phyloP scores from a whole-genome alignment of 2,797 vertebrate species.

The Thalassophryne amazonica region DNA sequence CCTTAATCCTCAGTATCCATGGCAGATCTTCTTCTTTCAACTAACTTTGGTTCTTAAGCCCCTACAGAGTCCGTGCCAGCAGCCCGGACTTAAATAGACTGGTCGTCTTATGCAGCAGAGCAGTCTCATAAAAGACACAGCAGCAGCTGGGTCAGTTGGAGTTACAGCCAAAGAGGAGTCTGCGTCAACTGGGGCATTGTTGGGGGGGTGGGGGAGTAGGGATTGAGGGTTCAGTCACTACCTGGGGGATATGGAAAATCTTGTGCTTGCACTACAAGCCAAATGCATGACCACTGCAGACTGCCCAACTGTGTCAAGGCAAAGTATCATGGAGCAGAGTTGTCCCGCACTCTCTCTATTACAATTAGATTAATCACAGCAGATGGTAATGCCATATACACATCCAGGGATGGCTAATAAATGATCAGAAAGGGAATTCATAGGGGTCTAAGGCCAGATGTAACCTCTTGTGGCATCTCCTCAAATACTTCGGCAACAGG shows the following conservation, averaged over 20 bases:
- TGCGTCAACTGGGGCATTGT: slow-evolving; percentile 46
- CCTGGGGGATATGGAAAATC: slow-evolving; percentile 48
- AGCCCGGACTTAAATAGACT: slow-evolving; percentile 68
- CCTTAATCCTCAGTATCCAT: slow-evolving; percentile 26
- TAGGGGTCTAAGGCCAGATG: slow-evolving; percentile 33
- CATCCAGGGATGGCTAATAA: slow-evolving; percentile 32
- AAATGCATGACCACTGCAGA: slow-evolving; percentile 43
- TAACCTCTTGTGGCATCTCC: slow-evolving; percentile 44
- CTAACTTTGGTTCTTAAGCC: slow-evolving; percentile 67
- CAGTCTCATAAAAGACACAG: slow-evolving; percentile 63
- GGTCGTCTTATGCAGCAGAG: slow-evolving; percentile 55
- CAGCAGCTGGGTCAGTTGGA: slow-evolving; percentile 68
- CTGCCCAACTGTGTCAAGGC: background rate
- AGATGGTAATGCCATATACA: slow-evolving; percentile 26
- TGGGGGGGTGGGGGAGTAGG: slow-evolving; percentile 3
- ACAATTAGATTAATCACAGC: slow-evolving; percentile 35
- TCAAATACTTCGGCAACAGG: slow-evolving; percentile 40
- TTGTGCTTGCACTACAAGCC: slow-evolving; percentile 45
- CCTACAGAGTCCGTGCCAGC: slow-evolving; percentile 49
- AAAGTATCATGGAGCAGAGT: background rate
- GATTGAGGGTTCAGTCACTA: slow-evolving; percentile 57
- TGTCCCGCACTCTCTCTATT: slow-evolving; percentile 13
- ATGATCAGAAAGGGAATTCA: slow-evolving; percentile 43
- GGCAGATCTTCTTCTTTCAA: slow-evolving; percentile 42
- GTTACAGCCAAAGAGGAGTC: slow-evolving; percentile 54